Evolutionary conservation across 2,888 invertebrate species (phyloP).

Genomic region (Calameuta pallipes): DNA sequence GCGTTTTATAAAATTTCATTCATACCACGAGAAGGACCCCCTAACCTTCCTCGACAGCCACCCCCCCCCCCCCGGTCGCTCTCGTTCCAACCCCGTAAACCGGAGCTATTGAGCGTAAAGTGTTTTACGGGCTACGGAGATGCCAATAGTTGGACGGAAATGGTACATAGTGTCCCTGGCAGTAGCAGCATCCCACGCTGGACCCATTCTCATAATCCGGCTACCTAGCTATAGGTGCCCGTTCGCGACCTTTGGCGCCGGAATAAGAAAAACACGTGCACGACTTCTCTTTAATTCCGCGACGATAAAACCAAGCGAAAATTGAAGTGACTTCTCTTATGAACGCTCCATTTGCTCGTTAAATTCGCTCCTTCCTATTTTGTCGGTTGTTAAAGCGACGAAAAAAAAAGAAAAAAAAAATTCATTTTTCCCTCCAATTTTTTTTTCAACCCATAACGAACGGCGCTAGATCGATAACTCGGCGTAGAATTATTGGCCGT

Average conservation of each 20-base stretch:
- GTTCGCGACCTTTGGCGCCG: neutral
- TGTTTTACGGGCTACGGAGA: neutral
- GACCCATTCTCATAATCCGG: neutral
- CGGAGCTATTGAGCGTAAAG: neutral
- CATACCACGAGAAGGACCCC: neutral
- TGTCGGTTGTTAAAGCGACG: too few relatives aligned
- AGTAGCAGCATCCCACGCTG: neutral
- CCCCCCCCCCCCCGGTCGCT: neutral
- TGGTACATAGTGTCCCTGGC: neutral
- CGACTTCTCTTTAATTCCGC: neutral
- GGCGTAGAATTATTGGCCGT: neutral
- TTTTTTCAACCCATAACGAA: neutral
- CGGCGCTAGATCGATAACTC: neutral
- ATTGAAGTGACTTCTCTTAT: neutral
- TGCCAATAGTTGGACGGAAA: neutral
- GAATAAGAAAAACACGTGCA: neutral
- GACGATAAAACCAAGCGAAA: neutral
- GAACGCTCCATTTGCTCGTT: neutral
- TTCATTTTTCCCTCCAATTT: too few relatives aligned
- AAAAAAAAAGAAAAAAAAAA: too few relatives aligned
- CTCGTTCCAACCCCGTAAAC: neutral
- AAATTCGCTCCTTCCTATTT: neutral
- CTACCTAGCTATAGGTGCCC: neutral
- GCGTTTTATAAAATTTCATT: neutral
- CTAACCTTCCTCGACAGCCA: neutral